These are phyloP conservation scores for Hozukius guyotensis DNA, from an alignment of 2,797 vertebrate genomes.

Conservation along the genomic window DNA sequence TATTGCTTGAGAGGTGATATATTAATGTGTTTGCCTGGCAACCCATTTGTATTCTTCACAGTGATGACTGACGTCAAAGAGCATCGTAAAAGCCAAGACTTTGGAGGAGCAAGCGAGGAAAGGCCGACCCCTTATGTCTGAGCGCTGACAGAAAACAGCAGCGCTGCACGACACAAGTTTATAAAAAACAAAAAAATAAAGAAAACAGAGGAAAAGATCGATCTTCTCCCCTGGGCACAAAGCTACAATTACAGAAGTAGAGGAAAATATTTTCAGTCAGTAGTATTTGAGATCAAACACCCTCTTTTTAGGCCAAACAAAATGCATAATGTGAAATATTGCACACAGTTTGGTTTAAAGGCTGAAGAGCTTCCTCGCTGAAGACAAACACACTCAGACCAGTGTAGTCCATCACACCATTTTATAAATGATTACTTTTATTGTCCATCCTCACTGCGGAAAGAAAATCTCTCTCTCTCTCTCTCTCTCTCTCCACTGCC, in stretches of 20 bases:
- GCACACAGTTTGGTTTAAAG: neutral
- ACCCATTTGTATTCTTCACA: conserved; percentile 12
- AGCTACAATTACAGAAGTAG: neutral
- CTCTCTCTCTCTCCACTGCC: too few relatives aligned
- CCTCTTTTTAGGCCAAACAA: neutral
- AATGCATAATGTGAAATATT: neutral
- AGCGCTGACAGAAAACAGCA: conserved; percentile 6
- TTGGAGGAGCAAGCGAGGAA: neutral
- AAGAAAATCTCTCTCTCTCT: neutral
- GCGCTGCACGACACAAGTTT: neutral
- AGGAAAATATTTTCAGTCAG: neutral
- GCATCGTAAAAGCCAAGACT: conserved; percentile 1
- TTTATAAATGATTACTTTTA: neutral
- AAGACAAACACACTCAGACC: neutral
- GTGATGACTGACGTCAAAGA: conserved; percentile 7
- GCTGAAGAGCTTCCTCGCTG: neutral
- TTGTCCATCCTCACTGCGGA: neutral
- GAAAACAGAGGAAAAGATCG: neutral
- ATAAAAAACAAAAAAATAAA: neutral
- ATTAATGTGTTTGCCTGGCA: neutral
- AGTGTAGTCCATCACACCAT: neutral
- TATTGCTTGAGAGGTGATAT: neutral
- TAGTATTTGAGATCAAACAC: neutral
- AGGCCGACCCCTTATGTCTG: neutral
- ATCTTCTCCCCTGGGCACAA: neutral